Evolutionary conservation across 2,113 vertebrate species (phyloP), one percentile per base, ranked within the genome.

Genomic region (Vimba vimba): DNA sequence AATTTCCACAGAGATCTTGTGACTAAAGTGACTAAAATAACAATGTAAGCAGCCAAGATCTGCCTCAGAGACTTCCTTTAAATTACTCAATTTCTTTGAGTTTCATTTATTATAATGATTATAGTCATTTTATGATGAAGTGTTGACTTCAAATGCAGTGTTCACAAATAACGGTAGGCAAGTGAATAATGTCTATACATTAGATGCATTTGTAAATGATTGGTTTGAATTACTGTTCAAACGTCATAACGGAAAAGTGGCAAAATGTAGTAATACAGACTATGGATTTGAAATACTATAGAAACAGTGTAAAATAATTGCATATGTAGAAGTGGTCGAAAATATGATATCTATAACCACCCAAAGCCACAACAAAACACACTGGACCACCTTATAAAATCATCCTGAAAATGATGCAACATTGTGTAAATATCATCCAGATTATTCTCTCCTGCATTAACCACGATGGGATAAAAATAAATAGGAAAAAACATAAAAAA

Each of bases 381-480:
- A 23, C 30, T 36, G 68, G 68, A 73, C 50, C 47, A 25, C 27
- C 50, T 17, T 47, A 57, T 39, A 82, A 69, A 82, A 55, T n/a
- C 19, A 30, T 82, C 62, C 45, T 12, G 50, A 43, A 73, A 79
- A 83, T 89, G 88, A 86, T 77, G 82, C 77, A 89, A 86, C 75
- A 45, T 12, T 25, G 50, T 74, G 79, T 55, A 84, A 88, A 88
- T 52, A 55, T 39, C 47, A 71, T 73, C 68, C 52, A 83, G 66
- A 83, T 73, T 59, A 83, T 83, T 73, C 82, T 83, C 33, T 73
- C 11, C 25, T 71, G 30, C 82, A 83, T 73, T 55, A 83, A 83
- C 27, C 9, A 82, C 62, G 39, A 75, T 12, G 62, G 47, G 25
- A 79, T 75, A 52, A 79, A 33, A 52, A 59, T 83, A 64, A 73